phyloP scores from a whole-genome alignment of 2,113 vertebrate species.

The Regulus satrapa region DNA sequence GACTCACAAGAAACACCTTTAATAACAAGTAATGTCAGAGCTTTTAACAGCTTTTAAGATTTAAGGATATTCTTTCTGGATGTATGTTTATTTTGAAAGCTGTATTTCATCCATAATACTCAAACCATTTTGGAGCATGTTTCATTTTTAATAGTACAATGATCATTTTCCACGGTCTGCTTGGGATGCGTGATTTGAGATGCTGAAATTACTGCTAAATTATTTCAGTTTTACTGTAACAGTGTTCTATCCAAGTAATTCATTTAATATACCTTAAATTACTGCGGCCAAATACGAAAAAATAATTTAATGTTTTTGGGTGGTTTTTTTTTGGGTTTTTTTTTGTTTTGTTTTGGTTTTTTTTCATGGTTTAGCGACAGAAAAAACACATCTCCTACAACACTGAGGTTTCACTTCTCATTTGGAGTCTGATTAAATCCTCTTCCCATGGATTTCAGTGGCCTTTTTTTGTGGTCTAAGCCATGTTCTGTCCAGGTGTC shows the following conservation, averaged over 20 bases:
- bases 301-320: too few species aligned
- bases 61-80: neutral
- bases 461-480: neutral
- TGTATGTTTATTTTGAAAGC: neutral
- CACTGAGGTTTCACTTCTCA: neutral
- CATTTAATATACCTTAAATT: neutral
- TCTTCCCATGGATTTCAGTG: neutral
- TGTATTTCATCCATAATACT: neutral
- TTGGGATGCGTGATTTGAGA: neutral
- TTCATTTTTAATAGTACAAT: slow-evolving; percentile 31
- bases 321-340: too few species aligned
- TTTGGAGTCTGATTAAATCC: neutral
- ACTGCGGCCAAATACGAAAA: neutral
- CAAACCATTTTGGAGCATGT: neutral
- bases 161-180: neutral
- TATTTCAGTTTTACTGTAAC: neutral
- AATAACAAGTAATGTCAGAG: neutral
- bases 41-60: neutral
- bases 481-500: neutral
- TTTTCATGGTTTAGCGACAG: neutral
- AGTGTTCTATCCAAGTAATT: neutral
- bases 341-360: too few species aligned
- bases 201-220: neutral
- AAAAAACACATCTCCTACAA: neutral
- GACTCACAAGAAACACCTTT: neutral